Conservation (phyloP, 2,113 vertebrate species). For the Monarcha castaneiventris region DNA sequence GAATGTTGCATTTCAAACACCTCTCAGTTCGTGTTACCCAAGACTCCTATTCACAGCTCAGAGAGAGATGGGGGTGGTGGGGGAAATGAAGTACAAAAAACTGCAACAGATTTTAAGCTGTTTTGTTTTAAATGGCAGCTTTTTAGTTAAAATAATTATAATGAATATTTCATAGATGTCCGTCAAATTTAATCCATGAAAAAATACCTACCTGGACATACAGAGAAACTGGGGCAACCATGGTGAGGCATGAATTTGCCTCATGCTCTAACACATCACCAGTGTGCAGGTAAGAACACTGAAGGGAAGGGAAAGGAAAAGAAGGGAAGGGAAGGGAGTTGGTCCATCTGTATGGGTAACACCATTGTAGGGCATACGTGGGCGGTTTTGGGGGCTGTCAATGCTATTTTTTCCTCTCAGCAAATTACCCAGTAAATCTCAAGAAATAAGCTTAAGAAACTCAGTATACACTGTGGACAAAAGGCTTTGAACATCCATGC, state of each 20-base stretch:
- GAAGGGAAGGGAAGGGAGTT: not conserved
- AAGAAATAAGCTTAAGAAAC: not conserved
- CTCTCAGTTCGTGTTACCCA: constrained; percentile 17
- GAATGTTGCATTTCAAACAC: constrained; percentile 24
- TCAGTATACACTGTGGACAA: not conserved
- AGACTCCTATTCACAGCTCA: constrained; percentile 19
- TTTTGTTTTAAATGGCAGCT: not conserved
- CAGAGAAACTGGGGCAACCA: not conserved
- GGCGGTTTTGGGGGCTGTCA: constrained; percentile 22
- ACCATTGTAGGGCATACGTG: not conserved
- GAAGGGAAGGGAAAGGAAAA: not conserved
- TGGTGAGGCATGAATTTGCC: not conserved
- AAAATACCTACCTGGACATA: not conserved
- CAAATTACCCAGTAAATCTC: not conserved
- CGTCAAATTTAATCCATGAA: not conserved
- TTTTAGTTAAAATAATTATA: not conserved
- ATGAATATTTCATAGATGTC: not conserved
- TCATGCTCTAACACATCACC: not conserved
- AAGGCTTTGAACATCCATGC: not conserved
- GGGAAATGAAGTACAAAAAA: not conserved
- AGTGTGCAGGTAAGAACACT: not conserved
- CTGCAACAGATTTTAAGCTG: constrained; percentile 21
- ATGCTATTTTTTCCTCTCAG: constrained; percentile 15
- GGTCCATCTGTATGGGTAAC: not conserved
- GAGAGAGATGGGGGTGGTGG: constrained; percentile 35